These are phyloP conservation scores for Aulostomus chinensis DNA, from an alignment of 2,797 vertebrate species.

Conservation along the genomic window DNA sequence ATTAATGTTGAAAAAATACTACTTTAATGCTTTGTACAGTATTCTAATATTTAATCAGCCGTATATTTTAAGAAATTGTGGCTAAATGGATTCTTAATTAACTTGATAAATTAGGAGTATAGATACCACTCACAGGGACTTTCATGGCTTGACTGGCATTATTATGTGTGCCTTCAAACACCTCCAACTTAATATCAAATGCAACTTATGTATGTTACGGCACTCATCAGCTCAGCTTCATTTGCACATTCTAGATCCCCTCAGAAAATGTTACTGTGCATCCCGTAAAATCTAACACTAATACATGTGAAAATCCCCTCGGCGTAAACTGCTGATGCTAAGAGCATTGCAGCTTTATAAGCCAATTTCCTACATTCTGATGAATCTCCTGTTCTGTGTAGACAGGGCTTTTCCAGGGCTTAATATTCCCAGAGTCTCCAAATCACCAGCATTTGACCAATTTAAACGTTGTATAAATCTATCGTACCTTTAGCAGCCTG, in stretches of 20 bases:
- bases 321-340: conserved; percentile 1
- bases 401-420: neutral
- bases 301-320: conserved; percentile 15
- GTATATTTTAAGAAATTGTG: neutral
- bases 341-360: conserved; percentile 7
- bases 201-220: neutral
- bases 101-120: neutral
- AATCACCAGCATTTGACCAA: neutral
- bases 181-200: neutral
- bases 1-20: no score
- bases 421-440: neutral
- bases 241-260: neutral
- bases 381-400: conserved; percentile 1
- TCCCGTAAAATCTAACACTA: conserved; percentile 2
- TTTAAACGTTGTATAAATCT: neutral
- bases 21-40: no score
- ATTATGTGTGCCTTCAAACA: neutral
- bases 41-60: no score
- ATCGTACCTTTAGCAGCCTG: conserved; percentile 91
- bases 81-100: neutral
- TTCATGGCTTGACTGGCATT: neutral
- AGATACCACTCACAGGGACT: neutral
- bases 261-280: neutral
- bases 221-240: neutral
- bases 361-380: conserved; percentile 2